A percentile compares a stretch with the other conserved stretches of the same genome.
phyloP scores from a whole-genome alignment of 2,113 vertebrate species.

The Chamaea fasciata region DNA sequence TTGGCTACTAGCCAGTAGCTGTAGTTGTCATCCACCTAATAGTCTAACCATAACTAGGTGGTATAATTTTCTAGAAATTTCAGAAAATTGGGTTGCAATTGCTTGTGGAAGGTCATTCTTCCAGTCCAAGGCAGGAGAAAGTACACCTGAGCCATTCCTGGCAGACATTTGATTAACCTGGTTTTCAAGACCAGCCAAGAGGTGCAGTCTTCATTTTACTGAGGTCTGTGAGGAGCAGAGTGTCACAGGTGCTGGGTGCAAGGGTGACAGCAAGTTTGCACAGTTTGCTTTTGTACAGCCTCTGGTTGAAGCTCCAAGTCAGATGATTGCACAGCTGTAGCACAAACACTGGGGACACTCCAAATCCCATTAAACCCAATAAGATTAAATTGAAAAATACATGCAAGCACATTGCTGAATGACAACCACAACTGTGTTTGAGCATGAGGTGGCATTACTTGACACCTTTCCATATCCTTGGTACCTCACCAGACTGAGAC shows the following conservation, averaged over 20 bases:
- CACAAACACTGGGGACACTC: neutral
- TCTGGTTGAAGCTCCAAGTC: neutral
- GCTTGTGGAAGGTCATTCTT: neutral
- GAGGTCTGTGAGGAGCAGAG: neutral
- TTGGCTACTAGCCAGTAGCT: neutral
- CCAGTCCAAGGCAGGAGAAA: neutral
- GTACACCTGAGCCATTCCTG: neutral
- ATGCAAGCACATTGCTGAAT: neutral
- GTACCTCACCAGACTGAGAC: neutral
- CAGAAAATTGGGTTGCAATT: neutral
- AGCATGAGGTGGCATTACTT: neutral
- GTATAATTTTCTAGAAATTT: neutral
- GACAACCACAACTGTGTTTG: neutral
- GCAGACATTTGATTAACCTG: neutral
- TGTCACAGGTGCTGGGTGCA: neutral
- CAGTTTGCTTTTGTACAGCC: neutral
- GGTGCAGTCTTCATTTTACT: neutral
- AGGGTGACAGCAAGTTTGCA: neutral
- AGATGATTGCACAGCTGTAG: neutral
- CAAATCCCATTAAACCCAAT: neutral
- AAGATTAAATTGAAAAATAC: neutral
- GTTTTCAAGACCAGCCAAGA: neutral
- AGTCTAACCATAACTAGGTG: neutral
- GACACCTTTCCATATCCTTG: neutral
- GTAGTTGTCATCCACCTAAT: neutral